Conservation (phyloP, 2,113 vertebrate genomes). For the Cynopterus brachyotis region DNA sequence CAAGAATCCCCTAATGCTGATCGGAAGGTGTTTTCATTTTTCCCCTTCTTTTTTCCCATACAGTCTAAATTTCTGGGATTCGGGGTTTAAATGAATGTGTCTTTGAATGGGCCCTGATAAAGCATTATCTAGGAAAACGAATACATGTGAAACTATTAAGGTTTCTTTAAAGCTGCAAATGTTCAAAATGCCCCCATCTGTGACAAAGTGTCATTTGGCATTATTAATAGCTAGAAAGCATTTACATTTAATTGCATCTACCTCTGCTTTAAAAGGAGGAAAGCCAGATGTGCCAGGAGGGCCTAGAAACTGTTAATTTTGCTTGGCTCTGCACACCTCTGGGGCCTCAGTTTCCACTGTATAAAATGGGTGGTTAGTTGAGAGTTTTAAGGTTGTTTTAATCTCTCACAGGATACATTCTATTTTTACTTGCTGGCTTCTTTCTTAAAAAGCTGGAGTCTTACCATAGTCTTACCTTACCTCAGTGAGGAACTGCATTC, state of each 20-base stretch:
- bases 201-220: not conserved
- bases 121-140: not conserved
- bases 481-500: not conserved
- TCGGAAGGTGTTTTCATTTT: not conserved
- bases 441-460: not conserved
- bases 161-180: not conserved
- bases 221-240: not conserved
- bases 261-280: not conserved
- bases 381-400: not conserved
- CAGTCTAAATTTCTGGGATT: not conserved
- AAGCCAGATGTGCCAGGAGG: rapidly evolving
- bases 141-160: not conserved
- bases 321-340: not conserved
- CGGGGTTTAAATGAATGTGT: not conserved
- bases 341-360: not conserved
- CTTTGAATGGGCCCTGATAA: not conserved
- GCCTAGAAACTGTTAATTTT: no score
- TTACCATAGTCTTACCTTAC: not conserved
- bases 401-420: not conserved
- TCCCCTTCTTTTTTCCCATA: not conserved
- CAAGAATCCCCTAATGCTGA: not conserved
- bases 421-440: not conserved
- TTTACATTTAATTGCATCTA: not conserved
- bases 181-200: not conserved
- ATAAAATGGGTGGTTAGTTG: not conserved